Conservation (phyloP, 2,888 invertebrate genomes). For the Girardia tigrina region DNA sequence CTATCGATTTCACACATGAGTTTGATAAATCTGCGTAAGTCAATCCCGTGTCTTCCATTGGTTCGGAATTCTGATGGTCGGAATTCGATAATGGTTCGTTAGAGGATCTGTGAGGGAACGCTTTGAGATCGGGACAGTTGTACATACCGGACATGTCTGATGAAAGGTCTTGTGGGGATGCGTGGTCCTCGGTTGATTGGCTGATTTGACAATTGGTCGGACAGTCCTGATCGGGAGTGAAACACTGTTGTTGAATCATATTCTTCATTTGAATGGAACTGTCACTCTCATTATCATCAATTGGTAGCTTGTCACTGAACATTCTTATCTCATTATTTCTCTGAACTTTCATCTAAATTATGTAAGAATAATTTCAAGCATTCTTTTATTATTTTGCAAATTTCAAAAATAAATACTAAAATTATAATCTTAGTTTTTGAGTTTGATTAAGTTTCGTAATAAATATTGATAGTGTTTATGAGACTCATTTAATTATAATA, state of each 20-base stretch:
- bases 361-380: no score
- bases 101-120: not conserved
- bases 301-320: not conserved
- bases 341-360: constrained; percentile 8
- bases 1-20: not conserved
- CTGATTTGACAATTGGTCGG: constrained; percentile 13
- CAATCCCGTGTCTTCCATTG: constrained; percentile 8
- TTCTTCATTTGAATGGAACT: not conserved
- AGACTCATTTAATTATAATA: no score
- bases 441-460: no score
- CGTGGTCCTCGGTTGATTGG: not conserved
- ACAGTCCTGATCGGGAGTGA: not conserved
- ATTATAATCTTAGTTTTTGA: no score
- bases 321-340: constrained; percentile 13
- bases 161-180: not conserved
- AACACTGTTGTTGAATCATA: constrained; percentile 19
- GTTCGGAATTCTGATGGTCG: not conserved
- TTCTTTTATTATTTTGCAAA: no score
- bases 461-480: no score
- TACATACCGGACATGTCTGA: constrained; percentile 16
- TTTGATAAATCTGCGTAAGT: not conserved
- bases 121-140: constrained; percentile 19
- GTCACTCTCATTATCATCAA: constrained; percentile 13
- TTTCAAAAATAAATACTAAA: no score
- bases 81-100: constrained; percentile 16